Evolutionary conservation across 2,113 vertebrate species (phyloP), one percentile per base, ranked within the genome.

Genomic region (Uria aalge): DNA sequence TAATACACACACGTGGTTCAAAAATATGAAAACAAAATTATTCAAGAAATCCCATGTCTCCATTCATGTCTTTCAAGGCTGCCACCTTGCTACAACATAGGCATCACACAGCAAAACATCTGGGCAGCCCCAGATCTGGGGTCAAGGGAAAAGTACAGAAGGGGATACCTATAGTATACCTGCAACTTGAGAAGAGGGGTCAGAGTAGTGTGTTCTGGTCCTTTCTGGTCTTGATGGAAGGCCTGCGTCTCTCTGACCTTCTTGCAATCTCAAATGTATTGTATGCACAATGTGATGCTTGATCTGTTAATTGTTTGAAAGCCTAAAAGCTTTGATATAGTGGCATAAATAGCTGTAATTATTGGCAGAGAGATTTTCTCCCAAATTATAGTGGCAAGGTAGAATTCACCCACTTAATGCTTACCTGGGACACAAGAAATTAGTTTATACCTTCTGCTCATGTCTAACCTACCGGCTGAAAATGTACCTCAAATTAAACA

Each of bases 81-180:
- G 16, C 8, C 40, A 47, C 15, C 43, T 66, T 50, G 27, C 20
- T 71, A 7, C 50, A 59, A 23, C 9, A n/a, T 16, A 67, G 59
- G 17, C 29, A 55, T 16, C 24, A 53, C 73, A 45, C 12, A 91
- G 16, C 21, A 92, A 78, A 86, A 75, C 8, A 16, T 8, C 12
- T 55, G 26, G 24, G 13, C 26, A 78, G 18, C 9, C 30, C 36
- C 23, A 59, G 59, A 77, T 2, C 40, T 71, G 19, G 5, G 12
- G 0, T 30, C 11, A 30, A 45, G 55, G n/a, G 17, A 76, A 83
- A 55, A 23, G 14, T 41, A 18, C 5, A 40, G 57, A 73, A 64
- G 8, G 2, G 8, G 4, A 6, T 24, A 41, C 18, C 14, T 21
- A 3, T 4, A 16, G 1, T 13, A 29, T 10, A 32, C 13, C 34